A percentile compares a stretch with the other conserved stretches of the same genome.
Evolutionary conservation across 2,888 invertebrate species (phyloP).

Genomic region (Amorpha juglandis): DNA sequence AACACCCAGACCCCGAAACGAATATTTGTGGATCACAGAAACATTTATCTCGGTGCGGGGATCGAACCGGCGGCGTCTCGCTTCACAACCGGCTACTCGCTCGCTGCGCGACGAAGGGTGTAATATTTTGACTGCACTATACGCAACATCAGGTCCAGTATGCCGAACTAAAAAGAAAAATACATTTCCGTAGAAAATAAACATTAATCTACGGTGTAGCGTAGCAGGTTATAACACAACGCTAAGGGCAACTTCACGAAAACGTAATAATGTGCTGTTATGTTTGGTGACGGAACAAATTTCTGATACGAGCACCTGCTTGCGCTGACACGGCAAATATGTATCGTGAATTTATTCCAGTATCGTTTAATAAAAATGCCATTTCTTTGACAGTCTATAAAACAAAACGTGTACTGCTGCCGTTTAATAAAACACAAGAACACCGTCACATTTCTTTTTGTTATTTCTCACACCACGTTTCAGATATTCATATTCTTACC

Average conservation of each 20-base stretch:
- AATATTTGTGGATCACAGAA: no score
- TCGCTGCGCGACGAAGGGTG: no score
- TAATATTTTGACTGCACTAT: no score
- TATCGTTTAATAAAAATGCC: constrained; percentile 58
- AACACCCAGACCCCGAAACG: no score
- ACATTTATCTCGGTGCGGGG: no score
- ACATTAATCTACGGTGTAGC: constrained; percentile 1
- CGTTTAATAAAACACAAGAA: constrained; percentile 11
- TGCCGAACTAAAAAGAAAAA: neutral
- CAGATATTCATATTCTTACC: constrained; percentile 1
- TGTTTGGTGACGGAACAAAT: constrained; percentile 71
- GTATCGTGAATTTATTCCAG: constrained; percentile 55
- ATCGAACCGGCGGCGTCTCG: no score
- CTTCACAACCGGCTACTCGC: no score
- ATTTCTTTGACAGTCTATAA: constrained; percentile 44
- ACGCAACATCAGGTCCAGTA: no score
- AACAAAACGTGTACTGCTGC: constrained; percentile 22
- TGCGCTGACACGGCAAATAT: constrained; percentile 61
- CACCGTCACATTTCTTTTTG: neutral
- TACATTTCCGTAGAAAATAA: neutral
- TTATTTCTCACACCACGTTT: neutral
- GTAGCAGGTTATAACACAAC: constrained; percentile 38
- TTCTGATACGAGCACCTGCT: constrained; percentile 71
- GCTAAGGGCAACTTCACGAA: constrained; percentile 39
- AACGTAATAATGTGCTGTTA: constrained; percentile 66